Base-by-base conservation (phyloP, 2,888 invertebrate species). In the Himalopsyche kuldschensis region DNA sequence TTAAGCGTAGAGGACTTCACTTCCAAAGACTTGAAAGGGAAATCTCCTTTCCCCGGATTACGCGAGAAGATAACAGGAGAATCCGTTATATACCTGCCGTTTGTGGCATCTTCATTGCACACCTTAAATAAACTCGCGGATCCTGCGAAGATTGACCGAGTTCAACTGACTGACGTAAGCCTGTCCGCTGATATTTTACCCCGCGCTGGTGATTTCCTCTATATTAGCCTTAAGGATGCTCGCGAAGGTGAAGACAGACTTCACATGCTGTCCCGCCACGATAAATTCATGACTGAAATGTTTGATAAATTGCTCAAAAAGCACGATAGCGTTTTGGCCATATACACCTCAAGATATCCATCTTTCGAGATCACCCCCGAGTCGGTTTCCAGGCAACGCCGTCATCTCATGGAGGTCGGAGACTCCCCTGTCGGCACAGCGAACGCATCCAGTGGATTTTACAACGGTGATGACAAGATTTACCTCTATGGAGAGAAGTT, bases 1-100 rank as follows among this genome's bases (percentile, higher is more conserved):
- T 87, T 94, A 0, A 94, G 94, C 20, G 90, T 92, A 2, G 94
- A 94, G 88, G 94, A 94, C 89, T 91, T 94, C 81, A 92, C 92
- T 4, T 88, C 89, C 82, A 91, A 91, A 88, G 91, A 90, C 86
- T 88, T 88, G 75, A 90, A 91, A 15, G 91, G 91, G 4, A 87
- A 89, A n/a, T 88, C 89, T 0, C 87, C 89, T 0, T 92, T 89
- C 86, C 89, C 91, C 1, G 91, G 90, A 87, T 88, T 93, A 20
- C 89, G 89, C 10, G 86, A 88, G 0, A 88, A 90, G 35, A 88
- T 90, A 17, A 87, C 87, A 0, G 87, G 89, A 0, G 87, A 87
- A 32, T 87, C 86, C 0, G 88, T 91, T 30, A 89, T 92, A 0
- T 95, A 94, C 88, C 89, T 94, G 80, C 93, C 95, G 10, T 91